Evolutionary conservation across 2,113 vertebrate species (phyloP).

Genomic region (Synodontis membranacea): DNA sequence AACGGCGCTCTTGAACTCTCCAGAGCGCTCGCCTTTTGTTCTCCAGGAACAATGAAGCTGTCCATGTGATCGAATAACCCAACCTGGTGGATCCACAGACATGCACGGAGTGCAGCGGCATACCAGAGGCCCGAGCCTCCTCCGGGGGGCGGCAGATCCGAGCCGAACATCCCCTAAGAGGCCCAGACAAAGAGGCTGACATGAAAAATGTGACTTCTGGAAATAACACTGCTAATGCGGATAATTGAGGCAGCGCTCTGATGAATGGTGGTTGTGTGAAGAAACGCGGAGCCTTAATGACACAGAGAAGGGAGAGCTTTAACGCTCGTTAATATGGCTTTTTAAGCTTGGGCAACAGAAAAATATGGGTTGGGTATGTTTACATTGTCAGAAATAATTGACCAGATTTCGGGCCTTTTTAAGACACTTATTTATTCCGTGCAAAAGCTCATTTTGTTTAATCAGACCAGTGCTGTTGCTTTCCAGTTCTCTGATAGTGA

Average conservation of each 20-base stretch:
- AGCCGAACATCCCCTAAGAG: constrained; percentile 8
- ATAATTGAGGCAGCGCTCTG: constrained; percentile 47
- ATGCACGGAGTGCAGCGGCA: constrained; percentile 39
- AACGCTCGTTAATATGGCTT: constrained; percentile 33
- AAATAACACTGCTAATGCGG: constrained; percentile 52
- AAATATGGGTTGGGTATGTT: constrained; percentile 18
- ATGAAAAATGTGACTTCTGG: constrained; percentile 53
- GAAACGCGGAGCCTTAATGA: constrained; percentile 49
- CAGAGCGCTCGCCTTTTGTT: constrained; percentile 67
- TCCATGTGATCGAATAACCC: constrained; percentile 67
- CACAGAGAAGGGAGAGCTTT: constrained; percentile 11
- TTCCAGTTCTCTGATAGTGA: background rate
- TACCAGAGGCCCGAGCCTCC: constrained; percentile 17
- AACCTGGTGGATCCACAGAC: constrained; percentile 44
- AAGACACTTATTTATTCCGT: background rate
- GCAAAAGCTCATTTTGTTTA: background rate
- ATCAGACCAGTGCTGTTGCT: background rate
- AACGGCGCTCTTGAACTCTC: constrained; percentile 66
- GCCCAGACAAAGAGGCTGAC: constrained; percentile 44
- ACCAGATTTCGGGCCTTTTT: constrained; percentile 34
- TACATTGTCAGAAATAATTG: constrained; percentile 32
- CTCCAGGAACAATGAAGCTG: constrained; percentile 70
- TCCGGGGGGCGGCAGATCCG: background rate
- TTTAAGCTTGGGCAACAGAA: background rate
- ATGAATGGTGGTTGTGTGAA: constrained; percentile 48